Conservation (phyloP, 2,888 invertebrate genomes). For the Dastarcus helophoroides region DNA sequence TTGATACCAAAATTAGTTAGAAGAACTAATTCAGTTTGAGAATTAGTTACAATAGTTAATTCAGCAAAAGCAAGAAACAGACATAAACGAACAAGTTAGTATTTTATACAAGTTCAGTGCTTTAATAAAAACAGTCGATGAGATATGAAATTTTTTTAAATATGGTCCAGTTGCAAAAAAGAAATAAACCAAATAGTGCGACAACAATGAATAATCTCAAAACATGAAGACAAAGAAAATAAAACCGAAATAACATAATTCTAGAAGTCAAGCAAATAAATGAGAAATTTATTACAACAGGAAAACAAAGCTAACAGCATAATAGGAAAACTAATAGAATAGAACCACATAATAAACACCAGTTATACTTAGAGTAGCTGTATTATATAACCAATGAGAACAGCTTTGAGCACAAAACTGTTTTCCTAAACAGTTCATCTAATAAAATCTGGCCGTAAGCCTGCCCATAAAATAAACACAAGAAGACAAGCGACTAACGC, state of each 20-base stretch:
- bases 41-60: no score
- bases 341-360: conserved; percentile 22
- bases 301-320: conserved; percentile 5
- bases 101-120: no score
- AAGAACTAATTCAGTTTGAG: no score
- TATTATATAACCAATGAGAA: conserved; percentile 32
- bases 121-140: no score
- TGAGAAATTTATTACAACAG: conserved; percentile 8
- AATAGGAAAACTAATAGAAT: conserved; percentile 11
- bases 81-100: no score
- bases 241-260: not conserved
- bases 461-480: conserved; percentile 37
- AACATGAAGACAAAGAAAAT: not conserved
- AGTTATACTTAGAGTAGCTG: conserved; percentile 20
- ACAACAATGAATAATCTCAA: no score
- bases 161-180: no score
- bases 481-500: conserved; percentile 29
- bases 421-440: conserved; percentile 37
- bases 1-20: no score
- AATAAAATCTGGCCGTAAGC: conserved; percentile 36
- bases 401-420: conserved; percentile 33
- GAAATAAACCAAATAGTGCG: no score
- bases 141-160: no score
- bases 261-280: conserved; percentile 8
- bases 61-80: no score